Evolutionary conservation across 2,113 vertebrate species (phyloP).

Genomic region (Ciconia maguari): DNA sequence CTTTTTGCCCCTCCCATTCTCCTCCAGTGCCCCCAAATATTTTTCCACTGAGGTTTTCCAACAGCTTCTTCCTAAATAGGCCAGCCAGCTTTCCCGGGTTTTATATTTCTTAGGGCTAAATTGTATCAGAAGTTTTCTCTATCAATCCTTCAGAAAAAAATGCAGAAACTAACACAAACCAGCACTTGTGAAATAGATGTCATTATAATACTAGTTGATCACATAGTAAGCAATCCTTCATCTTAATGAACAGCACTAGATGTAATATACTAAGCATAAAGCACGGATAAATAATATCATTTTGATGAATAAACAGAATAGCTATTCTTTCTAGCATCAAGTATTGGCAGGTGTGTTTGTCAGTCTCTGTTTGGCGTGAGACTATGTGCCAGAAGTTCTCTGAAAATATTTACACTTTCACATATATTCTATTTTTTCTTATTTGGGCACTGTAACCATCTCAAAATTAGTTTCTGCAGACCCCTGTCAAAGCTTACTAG

Average conservation of each 20-base stretch:
- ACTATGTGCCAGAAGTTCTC: not conserved
- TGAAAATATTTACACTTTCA: not conserved
- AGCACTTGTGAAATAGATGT: not conserved
- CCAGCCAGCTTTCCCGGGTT: not conserved
- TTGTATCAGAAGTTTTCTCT: not conserved
- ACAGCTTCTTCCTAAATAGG: not conserved
- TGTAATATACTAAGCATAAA: not conserved
- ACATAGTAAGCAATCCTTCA: not conserved
- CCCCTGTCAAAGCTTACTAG: not conserved
- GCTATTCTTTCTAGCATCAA: not conserved
- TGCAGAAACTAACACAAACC: not conserved
- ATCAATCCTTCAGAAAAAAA: not conserved
- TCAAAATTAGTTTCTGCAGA: not conserved
- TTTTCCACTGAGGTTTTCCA: not conserved
- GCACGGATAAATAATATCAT: not conserved
- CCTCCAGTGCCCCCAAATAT: not conserved
- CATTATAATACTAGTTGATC: not conserved
- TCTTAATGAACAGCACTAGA: not conserved
- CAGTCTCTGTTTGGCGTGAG: not conserved
- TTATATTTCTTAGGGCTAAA: not conserved
- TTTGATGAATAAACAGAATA: not conserved
- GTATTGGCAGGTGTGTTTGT: not conserved
- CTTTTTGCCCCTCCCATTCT: not conserved
- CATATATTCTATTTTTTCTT: not conserved
- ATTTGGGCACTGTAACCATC: not conserved